Evolutionary conservation across 1,140 invertebrate species (phyloP).

Genomic region (Varroa destructor): DNA sequence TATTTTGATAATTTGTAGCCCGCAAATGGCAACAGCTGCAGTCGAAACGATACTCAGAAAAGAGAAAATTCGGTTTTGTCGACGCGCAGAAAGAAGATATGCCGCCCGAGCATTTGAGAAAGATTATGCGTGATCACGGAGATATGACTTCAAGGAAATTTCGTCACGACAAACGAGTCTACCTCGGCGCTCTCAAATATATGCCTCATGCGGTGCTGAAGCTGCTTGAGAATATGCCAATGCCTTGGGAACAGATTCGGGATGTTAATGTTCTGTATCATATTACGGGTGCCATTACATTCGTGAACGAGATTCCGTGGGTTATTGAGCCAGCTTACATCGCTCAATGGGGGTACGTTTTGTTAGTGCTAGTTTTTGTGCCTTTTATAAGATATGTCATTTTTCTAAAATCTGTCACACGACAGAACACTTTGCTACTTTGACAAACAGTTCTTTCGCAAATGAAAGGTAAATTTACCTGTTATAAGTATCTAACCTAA

Average conservation of each 20-base stretch:
- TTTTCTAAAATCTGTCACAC: not conserved
- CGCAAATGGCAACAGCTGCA: constrained; percentile 98
- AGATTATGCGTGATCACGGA: constrained; percentile 97
- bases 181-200: constrained; percentile 94
- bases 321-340: constrained; percentile 98
- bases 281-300: constrained; percentile 98
- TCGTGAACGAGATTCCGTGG: constrained; percentile 99
- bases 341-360: constrained; percentile 89
- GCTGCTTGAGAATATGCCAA: constrained; percentile 97
- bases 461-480: too few relatives aligned
- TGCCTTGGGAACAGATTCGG: constrained; percentile 99
- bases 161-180: constrained; percentile 95
- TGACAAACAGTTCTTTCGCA: not conserved
- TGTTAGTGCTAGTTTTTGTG: constrained; percentile 8
- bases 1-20: constrained; percentile 45
- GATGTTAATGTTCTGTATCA: constrained; percentile 95
- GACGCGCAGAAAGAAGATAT: constrained; percentile 99
- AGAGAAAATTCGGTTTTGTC: constrained; percentile 94
- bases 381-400: constrained; percentile 5
- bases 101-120: constrained; percentile 96
- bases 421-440: too few relatives aligned
- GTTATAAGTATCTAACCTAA: too few relatives aligned
- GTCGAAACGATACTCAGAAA: constrained; percentile 91
- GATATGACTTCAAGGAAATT: constrained; percentile 99
- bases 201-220: constrained; percentile 99